These are phyloP conservation scores for Odontomachus brunneus DNA, from an alignment of 1,140 invertebrate species.

Conservation along the genomic window DNA sequence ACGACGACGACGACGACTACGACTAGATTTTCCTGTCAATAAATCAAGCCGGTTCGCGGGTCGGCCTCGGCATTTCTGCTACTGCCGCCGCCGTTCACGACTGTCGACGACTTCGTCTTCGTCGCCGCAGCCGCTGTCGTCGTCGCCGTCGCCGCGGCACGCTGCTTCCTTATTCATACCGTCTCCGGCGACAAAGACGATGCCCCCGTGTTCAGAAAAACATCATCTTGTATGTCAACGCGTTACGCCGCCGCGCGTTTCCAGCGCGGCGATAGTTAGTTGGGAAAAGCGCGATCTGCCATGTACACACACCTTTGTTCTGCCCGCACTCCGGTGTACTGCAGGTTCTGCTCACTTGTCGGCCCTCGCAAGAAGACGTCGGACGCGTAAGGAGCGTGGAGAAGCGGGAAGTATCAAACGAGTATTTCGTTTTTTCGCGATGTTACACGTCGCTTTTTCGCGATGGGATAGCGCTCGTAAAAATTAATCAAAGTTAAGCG, in stretches of 20 bases:
- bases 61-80: constrained; percentile 78
- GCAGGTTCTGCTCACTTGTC: constrained; percentile 19
- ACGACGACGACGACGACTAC: constrained; percentile 68
- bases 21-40: constrained; percentile 86
- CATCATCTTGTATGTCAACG: constrained; percentile 22
- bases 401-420: constrained; percentile 19
- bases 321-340: too few species aligned
- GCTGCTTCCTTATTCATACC: constrained; percentile 76
- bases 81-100: constrained; percentile 47
- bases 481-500: neutral
- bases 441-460: neutral
- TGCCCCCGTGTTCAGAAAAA: constrained; percentile 54
- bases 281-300: constrained; percentile 11
- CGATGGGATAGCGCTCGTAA: neutral
- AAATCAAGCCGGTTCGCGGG: constrained; percentile 81
- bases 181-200: constrained; percentile 31
- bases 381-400: neutral
- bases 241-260: constrained; percentile 18
- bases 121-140: constrained; percentile 13
- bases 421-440: constrained; percentile 7
- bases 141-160: neutral
- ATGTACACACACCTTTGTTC: constrained; percentile 15
- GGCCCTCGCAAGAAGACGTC: constrained; percentile 7
- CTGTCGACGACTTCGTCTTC: constrained; percentile 55
- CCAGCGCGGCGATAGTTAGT: neutral